Base-by-base conservation (phyloP, 1,140 invertebrate species). In the Hestina assimilis region DNA sequence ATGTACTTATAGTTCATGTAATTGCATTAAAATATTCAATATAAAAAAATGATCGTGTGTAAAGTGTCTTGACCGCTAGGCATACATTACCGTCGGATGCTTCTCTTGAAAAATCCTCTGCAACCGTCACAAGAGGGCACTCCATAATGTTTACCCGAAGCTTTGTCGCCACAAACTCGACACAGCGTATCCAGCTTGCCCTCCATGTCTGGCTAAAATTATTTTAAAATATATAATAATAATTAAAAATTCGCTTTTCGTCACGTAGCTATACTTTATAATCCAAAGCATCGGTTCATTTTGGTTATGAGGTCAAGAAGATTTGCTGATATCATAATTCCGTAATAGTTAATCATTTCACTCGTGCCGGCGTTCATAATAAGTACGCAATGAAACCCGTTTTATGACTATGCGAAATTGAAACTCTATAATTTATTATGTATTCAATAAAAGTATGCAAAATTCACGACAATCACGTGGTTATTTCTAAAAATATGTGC, bases 71-170 rank as follows among this genome's bases (percentile, higher is more conserved):
- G 31, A 35, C 31, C 31, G n/a, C 4, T 14, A 35, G 5, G n/a
- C n/a, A 21, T 15, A 33, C n/a, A 14, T 23, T 62, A 95, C 93
- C 94, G 92, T 79, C 95, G 89, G 65, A 98, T 96, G 68, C 94
- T 95, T 48, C 96, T 87, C 83, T 98, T 98, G 88, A 98, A 98
- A 87, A 98, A 98, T 28, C 96, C 96, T 29, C 96, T 88, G 79
- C 96, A 98, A 4, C 95, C 95, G 77, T 97, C 96, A 79, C 96
- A 98, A 0, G 87, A 89, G 0, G 86, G 72, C n/a, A 97, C 96
- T 0, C 96, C 96, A 79, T 97, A 97, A 83, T 97, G 96, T 75
- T 97, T 96, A 7, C 96, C 96, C 0, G 95, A 97, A 9, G 96
- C 96, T 83, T 96, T 96, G 89, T 97, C 96, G 0, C 96, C 96